phyloP scores from a whole-genome alignment of 2,888 invertebrate species.

The Dryadula phaetusa region DNA sequence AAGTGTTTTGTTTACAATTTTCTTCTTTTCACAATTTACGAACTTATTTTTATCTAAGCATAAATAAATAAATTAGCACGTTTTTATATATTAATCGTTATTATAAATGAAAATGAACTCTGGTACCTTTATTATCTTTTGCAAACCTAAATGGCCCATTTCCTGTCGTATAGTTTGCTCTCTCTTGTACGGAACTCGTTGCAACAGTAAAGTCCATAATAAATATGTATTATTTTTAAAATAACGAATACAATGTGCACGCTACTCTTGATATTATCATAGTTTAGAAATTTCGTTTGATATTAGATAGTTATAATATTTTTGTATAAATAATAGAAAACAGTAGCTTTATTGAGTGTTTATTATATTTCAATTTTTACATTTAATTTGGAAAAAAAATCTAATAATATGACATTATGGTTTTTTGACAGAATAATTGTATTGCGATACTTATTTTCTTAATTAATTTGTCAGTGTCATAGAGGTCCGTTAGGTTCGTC shows the following conservation, averaged over 20 bases:
- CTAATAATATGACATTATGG: conserved; percentile 16
- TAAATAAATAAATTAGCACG: background rate
- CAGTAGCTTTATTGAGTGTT: background rate
- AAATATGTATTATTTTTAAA: background rate
- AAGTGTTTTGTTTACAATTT: conserved; percentile 15
- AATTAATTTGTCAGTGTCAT: conserved; percentile 16
- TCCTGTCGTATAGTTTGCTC: conserved; percentile 40
- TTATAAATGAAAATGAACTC: conserved; percentile 37
- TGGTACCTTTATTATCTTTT: conserved; percentile 35
- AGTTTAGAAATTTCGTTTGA: background rate
- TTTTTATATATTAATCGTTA: background rate
- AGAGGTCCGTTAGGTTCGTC: conserved; percentile 19
- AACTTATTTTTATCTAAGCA: conserved; percentile 16
- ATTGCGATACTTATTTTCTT: conserved; percentile 2
- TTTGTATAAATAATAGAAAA: background rate
- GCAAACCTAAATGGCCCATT: conserved; percentile 42
- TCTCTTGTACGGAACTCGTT: background rate
- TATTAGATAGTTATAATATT: background rate
- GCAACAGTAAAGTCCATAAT: conserved; percentile 27
- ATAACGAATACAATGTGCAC: background rate
- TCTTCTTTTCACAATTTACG: conserved; percentile 14
- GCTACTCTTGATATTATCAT: conserved; percentile 1
- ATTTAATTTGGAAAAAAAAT: conserved; percentile 15
- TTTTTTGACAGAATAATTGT: conserved; percentile 10
- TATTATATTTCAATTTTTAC: conserved; percentile 13